Conservation (phyloP, 2,888 invertebrate species). For the Aporophyla lueneburgensis region DNA sequence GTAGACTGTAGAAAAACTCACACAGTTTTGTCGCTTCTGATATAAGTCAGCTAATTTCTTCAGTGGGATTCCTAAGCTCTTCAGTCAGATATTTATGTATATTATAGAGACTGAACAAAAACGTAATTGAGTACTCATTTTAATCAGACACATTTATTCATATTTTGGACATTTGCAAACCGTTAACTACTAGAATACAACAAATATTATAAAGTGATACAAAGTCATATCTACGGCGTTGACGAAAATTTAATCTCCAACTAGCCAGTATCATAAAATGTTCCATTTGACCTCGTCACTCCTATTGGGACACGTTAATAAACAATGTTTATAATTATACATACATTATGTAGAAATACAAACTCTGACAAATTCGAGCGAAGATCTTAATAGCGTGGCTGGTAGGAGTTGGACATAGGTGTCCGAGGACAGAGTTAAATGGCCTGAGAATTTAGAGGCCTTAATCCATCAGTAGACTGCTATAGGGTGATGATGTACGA, state of each 20-base stretch:
- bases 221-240: not conserved
- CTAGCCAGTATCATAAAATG: not conserved
- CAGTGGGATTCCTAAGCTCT: not conserved
- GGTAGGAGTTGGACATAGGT: not conserved
- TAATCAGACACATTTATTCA: not conserved
- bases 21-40: not conserved
- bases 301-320: not conserved
- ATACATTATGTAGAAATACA: not conserved
- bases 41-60: not conserved
- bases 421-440: not conserved
- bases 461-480: not conserved
- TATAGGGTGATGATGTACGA: not conserved
- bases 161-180: constrained; percentile 1
- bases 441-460: not conserved
- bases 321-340: no score
- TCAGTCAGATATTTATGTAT: no score
- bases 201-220: not conserved
- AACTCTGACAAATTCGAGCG: not conserved
- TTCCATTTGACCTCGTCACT: no score
- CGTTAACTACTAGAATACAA: not conserved
- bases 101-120: not conserved
- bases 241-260: not conserved
- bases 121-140: not conserved
- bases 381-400: not conserved
- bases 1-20: not conserved